Conservation (phyloP, 1,140 invertebrate genomes). For the Drosophila bipectinata region DNA sequence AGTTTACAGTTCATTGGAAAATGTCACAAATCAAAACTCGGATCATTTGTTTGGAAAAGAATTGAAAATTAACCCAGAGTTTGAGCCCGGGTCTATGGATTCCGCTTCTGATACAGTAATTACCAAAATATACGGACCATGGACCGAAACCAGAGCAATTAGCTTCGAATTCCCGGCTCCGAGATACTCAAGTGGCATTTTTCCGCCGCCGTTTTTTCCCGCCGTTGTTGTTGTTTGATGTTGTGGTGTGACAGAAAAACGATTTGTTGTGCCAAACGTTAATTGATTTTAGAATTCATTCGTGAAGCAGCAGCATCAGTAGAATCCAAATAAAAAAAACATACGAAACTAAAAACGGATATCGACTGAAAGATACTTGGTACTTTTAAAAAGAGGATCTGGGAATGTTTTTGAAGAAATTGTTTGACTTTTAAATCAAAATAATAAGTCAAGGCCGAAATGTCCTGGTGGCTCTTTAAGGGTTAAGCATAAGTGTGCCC, state of each 20-base stretch:
- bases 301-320: conserved; percentile 42
- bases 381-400: background rate
- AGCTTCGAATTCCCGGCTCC: conserved; percentile 36
- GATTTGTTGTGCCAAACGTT: conserved; percentile 80
- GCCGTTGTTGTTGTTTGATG: conserved; percentile 59
- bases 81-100: background rate
- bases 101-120: conserved; percentile 34
- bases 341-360: background rate
- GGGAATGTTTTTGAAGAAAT: too few relatives aligned
- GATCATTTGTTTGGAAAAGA: conserved; percentile 2
- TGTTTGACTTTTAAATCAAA: too few relatives aligned
- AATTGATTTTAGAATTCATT: conserved; percentile 83
- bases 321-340: conserved; percentile 2
- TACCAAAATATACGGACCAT: conserved; percentile 41
- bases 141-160: conserved; percentile 41
- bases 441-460: too few relatives aligned
- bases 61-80: background rate
- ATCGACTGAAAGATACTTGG: conserved; percentile 26
- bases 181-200: conserved; percentile 46
- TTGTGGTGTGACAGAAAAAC: conserved; percentile 77
- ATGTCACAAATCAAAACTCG: background rate
- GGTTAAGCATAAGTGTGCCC: too few relatives aligned
- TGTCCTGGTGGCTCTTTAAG: too few relatives aligned
- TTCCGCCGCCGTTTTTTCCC: conserved; percentile 2
- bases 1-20: background rate